Evolutionary conservation across 2,113 vertebrate species (phyloP), one percentile per base, ranked within the genome.

Genomic region (Cheilinus undulatus): DNA sequence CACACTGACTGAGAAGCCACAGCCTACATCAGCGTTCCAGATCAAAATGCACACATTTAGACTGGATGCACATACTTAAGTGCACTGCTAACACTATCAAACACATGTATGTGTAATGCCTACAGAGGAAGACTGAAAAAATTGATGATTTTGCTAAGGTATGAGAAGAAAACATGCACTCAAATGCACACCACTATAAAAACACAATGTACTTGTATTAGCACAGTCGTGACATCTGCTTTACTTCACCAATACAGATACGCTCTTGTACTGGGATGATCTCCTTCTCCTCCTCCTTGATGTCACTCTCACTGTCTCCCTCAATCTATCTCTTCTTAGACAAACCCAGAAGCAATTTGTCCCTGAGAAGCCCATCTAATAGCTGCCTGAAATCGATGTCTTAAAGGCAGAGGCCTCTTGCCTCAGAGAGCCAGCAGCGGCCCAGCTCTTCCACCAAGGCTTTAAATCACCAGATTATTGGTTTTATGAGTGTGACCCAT

Each of bases 401-500:
- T 69, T 61, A 81, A 63, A 80, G 64, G 54, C 63, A 57, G 76
- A 86, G 67, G 72, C 68, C 56, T 85, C 48, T 43, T 66, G 54
- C 64, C 58, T 56, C 36, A 65, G 76, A 74, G 58, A 75, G 71
- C 77, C 61, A 65, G 66, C 43, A 27, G 42, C 42, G 19, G 89
- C 76, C 62, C 61, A 62, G 66, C 51, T 76, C 60, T 60, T 75
- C 72, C 20, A 61, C 64, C 60, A 67, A 64, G 80, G 84, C 89
- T 89, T 83, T 93, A 93, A 94, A 94, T 94, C 93, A 94, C 69
- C 32, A 89, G 81, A 93, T 93, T 94, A 94, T 93, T 91, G 91
- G 87, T 85, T 93, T 93, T 94, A 94, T 89, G 91, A 93, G 86
- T 81, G 54, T 84, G 84, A 90, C 86, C 91, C 91, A 81, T 89